Conservation (phyloP, 1,140 invertebrate genomes). For the Argopecten irradians region DNA sequence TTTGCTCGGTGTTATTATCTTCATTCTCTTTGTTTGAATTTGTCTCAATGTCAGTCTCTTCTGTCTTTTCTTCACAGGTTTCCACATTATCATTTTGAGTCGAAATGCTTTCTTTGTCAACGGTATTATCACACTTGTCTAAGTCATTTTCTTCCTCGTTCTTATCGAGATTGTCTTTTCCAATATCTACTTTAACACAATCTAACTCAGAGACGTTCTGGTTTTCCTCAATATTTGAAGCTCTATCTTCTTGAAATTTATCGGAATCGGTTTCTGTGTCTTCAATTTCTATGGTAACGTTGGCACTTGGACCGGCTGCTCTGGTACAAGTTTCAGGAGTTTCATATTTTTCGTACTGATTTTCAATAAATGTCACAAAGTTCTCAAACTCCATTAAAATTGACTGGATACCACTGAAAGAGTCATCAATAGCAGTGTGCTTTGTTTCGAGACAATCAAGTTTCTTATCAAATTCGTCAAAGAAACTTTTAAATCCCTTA, state of each 20-base stretch:
- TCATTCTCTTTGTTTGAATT: not conserved
- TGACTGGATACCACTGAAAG: constrained; percentile 7
- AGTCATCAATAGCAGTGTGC: not conserved
- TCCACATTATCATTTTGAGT: not conserved
- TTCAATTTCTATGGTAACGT: not conserved
- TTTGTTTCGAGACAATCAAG: not conserved
- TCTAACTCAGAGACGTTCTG: not conserved
- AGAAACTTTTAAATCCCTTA: constrained; percentile 9
- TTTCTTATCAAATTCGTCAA: constrained; percentile 4
- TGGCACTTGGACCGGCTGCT: not conserved
- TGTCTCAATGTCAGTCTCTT: not conserved
- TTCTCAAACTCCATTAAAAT: constrained; percentile 16
- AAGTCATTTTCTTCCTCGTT: not conserved
- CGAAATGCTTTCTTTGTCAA: not conserved
- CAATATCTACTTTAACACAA: not conserved
- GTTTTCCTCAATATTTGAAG: not conserved
- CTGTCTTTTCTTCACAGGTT: not conserved
- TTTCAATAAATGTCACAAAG: not conserved
- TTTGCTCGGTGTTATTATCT: not conserved
- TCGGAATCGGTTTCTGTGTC: not conserved
- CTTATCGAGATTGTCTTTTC: not conserved
- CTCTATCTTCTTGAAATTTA: not conserved
- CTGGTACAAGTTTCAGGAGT: not conserved
- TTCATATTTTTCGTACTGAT: not conserved
- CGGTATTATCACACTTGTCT: not conserved